These are phyloP conservation scores for Drosophila trapezifrons DNA, from an alignment of 1,140 invertebrate genomes.

Conservation along the genomic window DNA sequence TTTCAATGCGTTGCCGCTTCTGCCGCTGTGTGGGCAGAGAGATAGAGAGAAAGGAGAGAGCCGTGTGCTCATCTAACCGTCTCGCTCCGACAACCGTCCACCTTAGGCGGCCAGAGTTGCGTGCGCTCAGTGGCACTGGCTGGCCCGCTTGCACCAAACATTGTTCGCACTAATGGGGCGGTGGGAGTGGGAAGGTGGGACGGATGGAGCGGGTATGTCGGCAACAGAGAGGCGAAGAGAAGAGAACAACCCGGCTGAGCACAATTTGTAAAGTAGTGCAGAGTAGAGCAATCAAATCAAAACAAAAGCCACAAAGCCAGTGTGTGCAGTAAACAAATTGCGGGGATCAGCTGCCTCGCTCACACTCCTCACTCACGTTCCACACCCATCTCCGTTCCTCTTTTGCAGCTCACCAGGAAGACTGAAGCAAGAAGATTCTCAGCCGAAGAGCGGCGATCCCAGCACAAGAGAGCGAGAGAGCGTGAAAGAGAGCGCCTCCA, in stretches of 20 bases:
- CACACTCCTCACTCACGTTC: background rate
- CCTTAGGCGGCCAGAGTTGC: slow-evolving; percentile 17
- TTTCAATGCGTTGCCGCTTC: slow-evolving; percentile 57
- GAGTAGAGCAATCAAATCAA: slow-evolving; percentile 36
- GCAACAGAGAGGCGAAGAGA: background rate
- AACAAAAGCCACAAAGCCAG: slow-evolving; percentile 56
- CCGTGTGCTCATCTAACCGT: slow-evolving; percentile 17
- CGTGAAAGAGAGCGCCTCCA: background rate
- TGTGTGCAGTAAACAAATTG: slow-evolving; percentile 65
- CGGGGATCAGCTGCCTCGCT: slow-evolving; percentile 22
- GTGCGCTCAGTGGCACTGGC: slow-evolving; percentile 16
- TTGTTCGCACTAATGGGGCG: slow-evolving; percentile 9
- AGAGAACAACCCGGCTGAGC: slow-evolving; percentile 19
- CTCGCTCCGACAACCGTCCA: slow-evolving; percentile 13
- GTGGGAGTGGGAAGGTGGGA: slow-evolving; percentile 15
- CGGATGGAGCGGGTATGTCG: background rate
- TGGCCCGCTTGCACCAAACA: slow-evolving; percentile 46
- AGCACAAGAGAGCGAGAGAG: slow-evolving; percentile 4
- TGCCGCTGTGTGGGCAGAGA: slow-evolving; percentile 37
- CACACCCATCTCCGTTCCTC: slow-evolving; percentile 6
- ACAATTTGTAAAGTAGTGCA: slow-evolving; percentile 12
- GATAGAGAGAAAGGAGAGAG: slow-evolving; percentile 1
- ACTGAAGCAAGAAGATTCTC: slow-evolving; percentile 38
- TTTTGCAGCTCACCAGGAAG: slow-evolving; percentile 36
- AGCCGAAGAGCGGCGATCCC: slow-evolving; percentile 37